These are phyloP conservation scores for Seriola rivoliana DNA, from an alignment of 2,113 vertebrate species.

Conservation along the genomic window DNA sequence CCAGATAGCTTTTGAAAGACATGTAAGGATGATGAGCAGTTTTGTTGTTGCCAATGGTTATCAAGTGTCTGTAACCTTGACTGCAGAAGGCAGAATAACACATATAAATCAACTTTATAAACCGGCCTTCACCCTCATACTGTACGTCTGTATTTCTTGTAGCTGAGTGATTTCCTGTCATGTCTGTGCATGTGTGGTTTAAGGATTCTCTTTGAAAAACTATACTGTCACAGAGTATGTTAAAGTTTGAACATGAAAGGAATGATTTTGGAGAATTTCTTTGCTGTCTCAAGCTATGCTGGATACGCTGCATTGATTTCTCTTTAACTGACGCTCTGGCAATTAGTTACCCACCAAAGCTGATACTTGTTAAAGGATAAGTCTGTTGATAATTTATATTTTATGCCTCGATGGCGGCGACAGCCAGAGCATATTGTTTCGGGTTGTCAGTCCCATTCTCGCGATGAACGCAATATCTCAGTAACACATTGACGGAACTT, in stretches of 20 bases:
- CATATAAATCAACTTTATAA: slow-evolving; percentile 27
- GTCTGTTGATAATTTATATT: not conserved
- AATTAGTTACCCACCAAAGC: not conserved
- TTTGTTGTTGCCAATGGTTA: slow-evolving; percentile 31
- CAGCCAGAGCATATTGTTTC: too few relatives aligned
- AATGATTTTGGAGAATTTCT: not conserved
- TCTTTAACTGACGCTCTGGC: not conserved
- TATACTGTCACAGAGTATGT: not conserved
- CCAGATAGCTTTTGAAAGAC: slow-evolving; percentile 25
- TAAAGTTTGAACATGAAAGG: slow-evolving; percentile 22
- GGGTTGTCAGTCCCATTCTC: too few relatives aligned
- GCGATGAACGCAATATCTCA: too few relatives aligned
- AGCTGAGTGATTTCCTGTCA: not conserved
- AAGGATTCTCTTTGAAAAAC: slow-evolving; percentile 18
- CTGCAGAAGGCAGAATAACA: slow-evolving; percentile 19
- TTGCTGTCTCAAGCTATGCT: not conserved
- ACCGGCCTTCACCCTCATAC: not conserved
- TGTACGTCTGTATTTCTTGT: not conserved
- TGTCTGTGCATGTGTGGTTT: not conserved
- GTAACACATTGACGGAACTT: too few relatives aligned
- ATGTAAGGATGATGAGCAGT: slow-evolving; percentile 21
- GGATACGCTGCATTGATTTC: not conserved
- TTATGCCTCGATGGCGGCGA: not conserved
- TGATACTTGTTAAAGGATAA: not conserved
- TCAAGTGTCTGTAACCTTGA: slow-evolving; percentile 33